Conservation (phyloP, 1,140 invertebrate species). For the Diorhabda carinulata region DNA sequence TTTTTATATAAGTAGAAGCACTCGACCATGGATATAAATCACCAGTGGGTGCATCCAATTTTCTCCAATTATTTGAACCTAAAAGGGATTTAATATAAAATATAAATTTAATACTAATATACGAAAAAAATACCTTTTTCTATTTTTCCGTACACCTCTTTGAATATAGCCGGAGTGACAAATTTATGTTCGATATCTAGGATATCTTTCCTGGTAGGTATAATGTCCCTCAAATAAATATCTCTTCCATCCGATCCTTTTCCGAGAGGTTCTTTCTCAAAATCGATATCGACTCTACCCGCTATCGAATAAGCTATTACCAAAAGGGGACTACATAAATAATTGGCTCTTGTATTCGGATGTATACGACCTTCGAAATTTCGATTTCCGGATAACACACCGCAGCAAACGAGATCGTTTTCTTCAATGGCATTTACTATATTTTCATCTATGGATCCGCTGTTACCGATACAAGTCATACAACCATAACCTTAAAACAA, state of each 20-base stretch:
- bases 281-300: constrained; percentile 91
- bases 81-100: too few relatives aligned
- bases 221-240: constrained; percentile 89
- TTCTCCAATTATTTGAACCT: constrained; percentile 11
- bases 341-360: constrained; percentile 93
- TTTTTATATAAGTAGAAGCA: constrained; percentile 93
- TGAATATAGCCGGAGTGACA: constrained; percentile 97
- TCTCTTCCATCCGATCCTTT: constrained; percentile 63
- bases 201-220: constrained; percentile 90
- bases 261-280: constrained; percentile 66
- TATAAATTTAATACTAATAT: too few relatives aligned
- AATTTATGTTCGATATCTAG: constrained; percentile 82
- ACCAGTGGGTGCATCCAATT: constrained; percentile 14
- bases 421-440: constrained; percentile 92
- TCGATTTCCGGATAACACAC: constrained; percentile 92
- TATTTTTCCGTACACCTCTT: constrained; percentile 87
- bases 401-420: constrained; percentile 90
- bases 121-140: constrained; percentile 54
- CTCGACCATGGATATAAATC: constrained; percentile 90
- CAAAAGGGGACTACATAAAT: constrained; percentile 89
- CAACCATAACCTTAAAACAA: constrained; percentile 78
- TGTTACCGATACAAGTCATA: constrained; percentile 99
- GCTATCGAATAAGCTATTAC: constrained; percentile 97
- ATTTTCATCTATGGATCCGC: constrained; percentile 86
- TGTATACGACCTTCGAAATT: constrained; percentile 98